Evolutionary conservation across 2,113 vertebrate species (phyloP).

Genomic region (Aspiorhynchus laticeps): DNA sequence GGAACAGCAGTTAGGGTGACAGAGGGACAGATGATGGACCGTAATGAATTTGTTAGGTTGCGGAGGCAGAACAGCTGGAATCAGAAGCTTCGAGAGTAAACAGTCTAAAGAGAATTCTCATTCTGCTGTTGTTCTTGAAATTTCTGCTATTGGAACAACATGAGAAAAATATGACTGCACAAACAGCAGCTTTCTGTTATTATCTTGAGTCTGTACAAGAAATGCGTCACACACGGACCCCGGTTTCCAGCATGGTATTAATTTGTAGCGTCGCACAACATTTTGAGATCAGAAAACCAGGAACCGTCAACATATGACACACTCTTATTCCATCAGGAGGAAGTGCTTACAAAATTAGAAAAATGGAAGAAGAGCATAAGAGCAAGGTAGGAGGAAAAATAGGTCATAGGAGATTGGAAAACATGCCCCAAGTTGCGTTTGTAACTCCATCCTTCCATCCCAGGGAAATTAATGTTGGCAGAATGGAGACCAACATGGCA

Average conservation of each 20-base stretch:
- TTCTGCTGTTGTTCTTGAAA: background rate
- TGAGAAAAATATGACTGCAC: background rate
- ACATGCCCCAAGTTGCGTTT: slow-evolving; percentile 15
- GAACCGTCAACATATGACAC: slow-evolving; percentile 13
- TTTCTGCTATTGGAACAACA: background rate
- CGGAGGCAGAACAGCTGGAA: background rate
- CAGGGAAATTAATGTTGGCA: slow-evolving; percentile 37
- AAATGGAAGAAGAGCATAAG: slow-evolving; percentile 5
- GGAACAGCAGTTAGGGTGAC: slow-evolving; percentile 2
- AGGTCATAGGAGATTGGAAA: slow-evolving; percentile 17
- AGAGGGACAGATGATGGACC: background rate
- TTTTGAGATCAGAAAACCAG: slow-evolving; percentile 39
- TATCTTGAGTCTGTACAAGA: background rate
- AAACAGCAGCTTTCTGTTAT: slow-evolving; percentile 14
- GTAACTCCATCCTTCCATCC: background rate
- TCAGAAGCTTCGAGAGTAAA: background rate
- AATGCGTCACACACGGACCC: slow-evolving; percentile 7
- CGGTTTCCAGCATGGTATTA: slow-evolving; percentile 35
- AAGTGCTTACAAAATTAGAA: slow-evolving; percentile 27
- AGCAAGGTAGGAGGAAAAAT: slow-evolving; percentile 5
- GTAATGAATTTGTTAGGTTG: background rate
- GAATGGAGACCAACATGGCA: slow-evolving; percentile 22
- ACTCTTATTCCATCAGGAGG: slow-evolving; percentile 35
- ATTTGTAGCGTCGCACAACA: slow-evolving; percentile 19
- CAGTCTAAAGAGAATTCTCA: background rate